These are phyloP conservation scores for Synaphobranchus kaupii DNA, from an alignment of 2,797 vertebrate genomes.

Conservation along the genomic window DNA sequence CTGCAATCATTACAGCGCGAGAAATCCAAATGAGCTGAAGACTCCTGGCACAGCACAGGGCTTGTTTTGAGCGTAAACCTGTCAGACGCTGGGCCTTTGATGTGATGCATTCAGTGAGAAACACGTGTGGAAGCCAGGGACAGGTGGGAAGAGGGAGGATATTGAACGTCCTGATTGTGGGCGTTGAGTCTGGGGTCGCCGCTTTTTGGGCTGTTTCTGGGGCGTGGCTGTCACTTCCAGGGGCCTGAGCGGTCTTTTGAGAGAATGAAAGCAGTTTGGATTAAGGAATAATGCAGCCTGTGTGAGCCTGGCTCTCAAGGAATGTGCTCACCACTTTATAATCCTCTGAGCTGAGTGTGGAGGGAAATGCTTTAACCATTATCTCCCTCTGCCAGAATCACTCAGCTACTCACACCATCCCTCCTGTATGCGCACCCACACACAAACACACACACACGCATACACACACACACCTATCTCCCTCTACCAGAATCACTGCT, in stretches of 20 bases:
- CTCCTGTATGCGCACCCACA: conserved; percentile 12
- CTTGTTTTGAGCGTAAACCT: neutral
- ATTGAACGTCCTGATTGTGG: neutral
- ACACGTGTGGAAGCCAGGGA: no score
- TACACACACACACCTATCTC: conserved; percentile 39
- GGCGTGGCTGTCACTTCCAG: conserved; percentile 25
- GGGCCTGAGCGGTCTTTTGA: conserved; percentile 32
- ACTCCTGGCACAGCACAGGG: neutral
- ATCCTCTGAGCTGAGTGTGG: neutral
- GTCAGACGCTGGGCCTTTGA: neutral
- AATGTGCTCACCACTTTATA: neutral
- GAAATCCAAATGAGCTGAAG: neutral
- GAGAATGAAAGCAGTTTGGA: conserved; percentile 26
- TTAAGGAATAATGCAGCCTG: conserved; percentile 1
- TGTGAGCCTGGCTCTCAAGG: neutral
- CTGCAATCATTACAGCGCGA: no score
- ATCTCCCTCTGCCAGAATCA: neutral
- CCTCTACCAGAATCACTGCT: neutral
- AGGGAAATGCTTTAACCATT: neutral
- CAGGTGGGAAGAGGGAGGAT: neutral
- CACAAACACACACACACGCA: conserved; percentile 46
- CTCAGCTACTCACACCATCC: conserved; percentile 51
- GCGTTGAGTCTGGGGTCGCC: neutral
- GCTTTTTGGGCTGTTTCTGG: neutral
- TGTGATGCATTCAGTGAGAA: neutral